A percentile compares a stretch with the other conserved stretches of the same genome.
Evolutionary conservation across 2,797 vertebrate species (phyloP).

Genomic region (Columba guinea): DNA sequence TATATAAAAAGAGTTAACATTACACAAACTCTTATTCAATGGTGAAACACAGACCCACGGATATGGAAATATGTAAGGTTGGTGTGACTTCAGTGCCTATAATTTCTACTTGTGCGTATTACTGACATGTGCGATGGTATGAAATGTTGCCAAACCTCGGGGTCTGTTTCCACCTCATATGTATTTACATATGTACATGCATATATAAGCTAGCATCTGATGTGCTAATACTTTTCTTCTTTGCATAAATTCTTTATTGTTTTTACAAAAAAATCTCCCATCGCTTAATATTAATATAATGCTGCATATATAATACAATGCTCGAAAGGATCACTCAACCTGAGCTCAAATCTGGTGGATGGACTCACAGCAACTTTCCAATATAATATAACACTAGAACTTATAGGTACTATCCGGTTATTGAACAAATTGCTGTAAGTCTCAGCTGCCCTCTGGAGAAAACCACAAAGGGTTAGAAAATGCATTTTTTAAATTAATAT

Average conservation of each 20-base stretch:
- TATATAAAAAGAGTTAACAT: background rate
- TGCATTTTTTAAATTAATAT: background rate
- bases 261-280: fast-evolving
- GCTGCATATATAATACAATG: background rate
- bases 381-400: background rate
- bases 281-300: background rate
- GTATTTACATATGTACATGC: background rate
- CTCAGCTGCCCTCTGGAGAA: background rate
- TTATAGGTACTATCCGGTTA: background rate
- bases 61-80: background rate
- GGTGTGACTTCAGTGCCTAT: background rate
- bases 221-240: background rate
- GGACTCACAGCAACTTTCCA: background rate
- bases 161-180: background rate
- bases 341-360: background rate
- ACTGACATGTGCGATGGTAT: background rate
- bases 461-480: background rate
- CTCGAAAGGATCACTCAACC: background rate
- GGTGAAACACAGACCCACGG: fast-evolving
- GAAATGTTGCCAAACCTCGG: fast-evolving
- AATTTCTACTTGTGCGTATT: background rate
- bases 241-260: background rate
- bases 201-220: background rate
- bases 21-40: background rate
- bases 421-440: background rate